Evolutionary conservation across 2,797 vertebrate genomes (phyloP).

Genomic region (Phalanger gymnotis): DNA sequence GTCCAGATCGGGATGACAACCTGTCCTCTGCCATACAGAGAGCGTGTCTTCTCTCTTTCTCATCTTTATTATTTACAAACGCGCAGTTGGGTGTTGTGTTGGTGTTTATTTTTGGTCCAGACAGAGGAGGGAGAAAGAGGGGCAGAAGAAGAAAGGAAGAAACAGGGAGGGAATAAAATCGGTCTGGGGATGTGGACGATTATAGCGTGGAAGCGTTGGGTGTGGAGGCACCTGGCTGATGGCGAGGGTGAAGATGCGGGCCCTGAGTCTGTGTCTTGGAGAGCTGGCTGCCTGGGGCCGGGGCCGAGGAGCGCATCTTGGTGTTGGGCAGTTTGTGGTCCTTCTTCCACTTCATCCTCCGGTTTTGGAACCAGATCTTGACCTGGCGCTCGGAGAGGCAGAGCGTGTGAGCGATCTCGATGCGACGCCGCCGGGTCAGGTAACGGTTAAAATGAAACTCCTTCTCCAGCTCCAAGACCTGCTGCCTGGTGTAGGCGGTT

Average conservation of each 20-base stretch:
- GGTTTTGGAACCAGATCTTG: slow-evolving; percentile 99
- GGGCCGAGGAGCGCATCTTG: slow-evolving; percentile 95
- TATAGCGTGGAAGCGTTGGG: slow-evolving; percentile 83
- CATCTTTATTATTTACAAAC: slow-evolving; percentile 55
- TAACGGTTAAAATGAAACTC: slow-evolving; percentile 99
- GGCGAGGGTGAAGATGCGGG: slow-evolving; percentile 84
- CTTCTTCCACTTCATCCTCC: slow-evolving; percentile 99
- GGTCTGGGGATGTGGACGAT: slow-evolving; percentile 48
- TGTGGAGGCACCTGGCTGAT: slow-evolving; percentile 87
- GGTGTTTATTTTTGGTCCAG: slow-evolving; percentile 79
- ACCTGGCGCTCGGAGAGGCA: slow-evolving; percentile 98
- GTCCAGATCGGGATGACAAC: slow-evolving; percentile 80
- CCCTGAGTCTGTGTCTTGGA: slow-evolving; percentile 93
- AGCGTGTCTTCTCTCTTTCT: slow-evolving; percentile 75
- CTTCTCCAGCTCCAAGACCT: slow-evolving; percentile 99
- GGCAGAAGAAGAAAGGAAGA: slow-evolving; percentile 64
- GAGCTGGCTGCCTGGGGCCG: slow-evolving; percentile 87
- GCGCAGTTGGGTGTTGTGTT: slow-evolving; percentile 68
- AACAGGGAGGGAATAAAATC: slow-evolving; percentile 73
- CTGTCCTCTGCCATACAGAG: slow-evolving; percentile 62
- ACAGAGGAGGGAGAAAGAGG: slow-evolving; percentile 46
- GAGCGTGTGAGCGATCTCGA: slow-evolving; percentile 98
- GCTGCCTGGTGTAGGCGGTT: slow-evolving; percentile 99
- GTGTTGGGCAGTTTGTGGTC: slow-evolving; percentile 99
- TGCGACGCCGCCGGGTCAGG: slow-evolving; percentile 97